A percentile compares a stretch with the other conserved stretches of the same genome.
These are phyloP conservation scores for Zenarchopterus dispar DNA, from an alignment of 2,797 vertebrate species.

Conservation along the genomic window DNA sequence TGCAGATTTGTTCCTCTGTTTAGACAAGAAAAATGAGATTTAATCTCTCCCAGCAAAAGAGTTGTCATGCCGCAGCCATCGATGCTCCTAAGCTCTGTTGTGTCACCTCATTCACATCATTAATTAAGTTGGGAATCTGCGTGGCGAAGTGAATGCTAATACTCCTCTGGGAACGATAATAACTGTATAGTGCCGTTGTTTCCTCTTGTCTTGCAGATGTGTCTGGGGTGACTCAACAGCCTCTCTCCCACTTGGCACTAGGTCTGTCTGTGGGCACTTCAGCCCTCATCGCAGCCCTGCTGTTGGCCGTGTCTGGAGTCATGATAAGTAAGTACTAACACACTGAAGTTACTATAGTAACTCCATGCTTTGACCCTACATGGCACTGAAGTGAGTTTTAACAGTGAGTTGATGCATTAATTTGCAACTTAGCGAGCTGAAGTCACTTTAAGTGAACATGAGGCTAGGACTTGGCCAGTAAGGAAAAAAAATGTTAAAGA, in stretches of 20 bases:
- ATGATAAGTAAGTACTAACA: constrained; percentile 92
- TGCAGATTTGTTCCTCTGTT: constrained; percentile 50
- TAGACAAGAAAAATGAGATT: constrained; percentile 47
- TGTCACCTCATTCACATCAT: constrained; percentile 76
- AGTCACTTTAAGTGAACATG: too few relatives aligned
- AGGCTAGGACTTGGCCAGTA: too few relatives aligned
- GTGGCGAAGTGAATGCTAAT: constrained; percentile 66
- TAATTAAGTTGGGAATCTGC: constrained; percentile 72
- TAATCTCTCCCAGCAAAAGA: constrained; percentile 17
- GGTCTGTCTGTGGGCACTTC: constrained; percentile 95
- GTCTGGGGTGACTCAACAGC: constrained; percentile 45
- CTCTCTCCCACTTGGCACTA: constrained; percentile 90
- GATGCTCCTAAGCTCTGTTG: constrained; percentile 62
- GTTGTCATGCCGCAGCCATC: constrained; percentile 60
- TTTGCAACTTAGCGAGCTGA: too few relatives aligned
- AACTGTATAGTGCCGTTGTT: constrained; percentile 48
- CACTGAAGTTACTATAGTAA: not conserved
- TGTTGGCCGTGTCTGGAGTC: constrained; percentile 94
- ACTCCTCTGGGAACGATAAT: constrained; percentile 59
- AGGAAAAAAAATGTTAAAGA: too few relatives aligned
- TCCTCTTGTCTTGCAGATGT: constrained; percentile 61
- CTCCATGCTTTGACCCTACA: too few relatives aligned
- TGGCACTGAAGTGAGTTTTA: too few relatives aligned
- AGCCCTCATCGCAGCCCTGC: constrained; percentile 92
- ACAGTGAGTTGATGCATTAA: too few relatives aligned